Evolutionary conservation across 2,113 vertebrate genomes (phyloP).

Genomic region (Corynorhinus townsendii): DNA sequence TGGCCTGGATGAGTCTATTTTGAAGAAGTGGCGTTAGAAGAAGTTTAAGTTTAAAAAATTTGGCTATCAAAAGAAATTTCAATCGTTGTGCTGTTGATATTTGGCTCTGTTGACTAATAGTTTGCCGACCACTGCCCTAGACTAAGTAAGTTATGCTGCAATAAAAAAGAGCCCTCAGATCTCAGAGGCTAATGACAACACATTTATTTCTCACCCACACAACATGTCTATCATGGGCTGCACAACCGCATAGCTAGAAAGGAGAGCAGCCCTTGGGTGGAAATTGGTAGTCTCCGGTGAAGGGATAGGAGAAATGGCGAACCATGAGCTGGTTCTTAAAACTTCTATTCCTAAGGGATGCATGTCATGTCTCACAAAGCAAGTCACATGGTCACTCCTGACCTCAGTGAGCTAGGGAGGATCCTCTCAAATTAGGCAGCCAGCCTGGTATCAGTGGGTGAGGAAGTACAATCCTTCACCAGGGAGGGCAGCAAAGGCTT

Average conservation of each 20-base stretch:
- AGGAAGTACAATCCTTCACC: background rate
- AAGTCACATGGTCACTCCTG: background rate
- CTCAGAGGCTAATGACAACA: background rate
- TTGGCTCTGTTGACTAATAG: too few relatives aligned
- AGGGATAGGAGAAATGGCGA: background rate
- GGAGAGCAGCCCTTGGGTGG: background rate
- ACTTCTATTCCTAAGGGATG: background rate
- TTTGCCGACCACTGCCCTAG: background rate
- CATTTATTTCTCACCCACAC: background rate
- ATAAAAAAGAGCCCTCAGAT: background rate
- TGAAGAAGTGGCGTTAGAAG: too few relatives aligned
- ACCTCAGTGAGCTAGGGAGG: background rate
- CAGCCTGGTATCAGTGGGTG: too few relatives aligned
- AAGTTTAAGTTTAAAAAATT: too few relatives aligned
- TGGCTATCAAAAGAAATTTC: too few relatives aligned
- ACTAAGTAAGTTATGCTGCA: background rate
- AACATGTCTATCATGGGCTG: background rate
- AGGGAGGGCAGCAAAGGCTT: background rate
- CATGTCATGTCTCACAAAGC: background rate
- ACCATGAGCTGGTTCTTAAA: background rate
- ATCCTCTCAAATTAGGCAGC: background rate
- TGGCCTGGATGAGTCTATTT: too few relatives aligned
- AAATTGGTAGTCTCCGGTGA: background rate
- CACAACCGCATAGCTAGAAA: background rate
- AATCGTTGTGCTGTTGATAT: too few relatives aligned